A percentile compares a stretch with the other conserved stretches of the same genome.
Conservation (phyloP, 1,140 invertebrate species). For the Drosophila virilis region DNA sequence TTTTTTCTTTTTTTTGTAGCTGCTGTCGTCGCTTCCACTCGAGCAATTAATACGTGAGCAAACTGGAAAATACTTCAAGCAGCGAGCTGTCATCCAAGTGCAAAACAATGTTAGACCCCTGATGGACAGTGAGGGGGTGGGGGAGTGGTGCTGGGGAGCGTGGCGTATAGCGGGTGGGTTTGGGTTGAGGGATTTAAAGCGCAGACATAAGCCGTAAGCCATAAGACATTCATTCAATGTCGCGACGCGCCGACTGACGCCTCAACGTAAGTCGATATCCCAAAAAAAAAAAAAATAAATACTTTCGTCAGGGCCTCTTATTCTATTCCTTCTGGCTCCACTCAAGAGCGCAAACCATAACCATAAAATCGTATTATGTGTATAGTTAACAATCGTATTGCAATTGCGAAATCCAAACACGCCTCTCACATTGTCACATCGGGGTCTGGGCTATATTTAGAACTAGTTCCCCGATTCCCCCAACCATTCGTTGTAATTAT, state of each 20-base stretch:
- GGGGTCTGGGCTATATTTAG: slow-evolving; percentile 58
- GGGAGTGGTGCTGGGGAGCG: background rate
- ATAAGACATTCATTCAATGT: slow-evolving; percentile 52
- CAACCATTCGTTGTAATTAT: slow-evolving; percentile 54
- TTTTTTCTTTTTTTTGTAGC: slow-evolving; percentile 37
- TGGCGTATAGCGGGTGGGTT: slow-evolving; percentile 3
- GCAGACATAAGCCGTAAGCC: slow-evolving; percentile 36
- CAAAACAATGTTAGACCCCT: slow-evolving; percentile 73
- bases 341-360: slow-evolving; percentile 44
- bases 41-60: slow-evolving; percentile 80
- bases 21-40: slow-evolving; percentile 72
- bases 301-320: slow-evolving; percentile 13
- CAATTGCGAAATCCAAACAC: slow-evolving; percentile 77
- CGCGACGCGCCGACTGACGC: slow-evolving; percentile 29
- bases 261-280: slow-evolving; percentile 43
- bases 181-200: slow-evolving; percentile 31
- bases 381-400: slow-evolving; percentile 49
- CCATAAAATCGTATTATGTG: slow-evolving; percentile 54
- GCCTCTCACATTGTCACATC: slow-evolving; percentile 72
- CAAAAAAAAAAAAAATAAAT: slow-evolving; percentile 20
- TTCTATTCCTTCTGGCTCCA: slow-evolving; percentile 7
- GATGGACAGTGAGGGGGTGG: slow-evolving; percentile 39
- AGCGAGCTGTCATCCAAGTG: slow-evolving; percentile 61
- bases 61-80: slow-evolving; percentile 73
- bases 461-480: slow-evolving; percentile 1